These are phyloP conservation scores for Ranitomeya imitator DNA, from an alignment of 2,113 vertebrate species.

Conservation along the genomic window DNA sequence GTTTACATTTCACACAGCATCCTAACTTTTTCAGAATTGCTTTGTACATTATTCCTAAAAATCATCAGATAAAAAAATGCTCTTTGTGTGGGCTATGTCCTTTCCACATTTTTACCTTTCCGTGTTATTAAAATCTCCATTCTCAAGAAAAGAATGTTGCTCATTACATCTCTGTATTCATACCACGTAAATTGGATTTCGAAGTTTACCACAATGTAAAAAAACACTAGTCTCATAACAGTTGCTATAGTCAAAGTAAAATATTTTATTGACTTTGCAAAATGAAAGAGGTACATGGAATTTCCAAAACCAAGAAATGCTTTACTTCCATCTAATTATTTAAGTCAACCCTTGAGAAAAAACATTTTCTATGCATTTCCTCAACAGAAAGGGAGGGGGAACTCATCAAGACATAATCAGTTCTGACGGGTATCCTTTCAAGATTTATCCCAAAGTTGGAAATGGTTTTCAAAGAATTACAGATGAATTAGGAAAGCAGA, in stretches of 20 bases:
- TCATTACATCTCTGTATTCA: constrained; percentile 13
- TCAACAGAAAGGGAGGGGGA: constrained; percentile 36
- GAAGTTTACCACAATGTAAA: neutral
- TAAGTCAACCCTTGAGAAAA: constrained; percentile 53
- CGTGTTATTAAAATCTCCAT: neutral
- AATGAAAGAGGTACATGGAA: constrained; percentile 44
- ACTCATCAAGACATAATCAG: constrained; percentile 54
- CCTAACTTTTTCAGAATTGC: too few species aligned
- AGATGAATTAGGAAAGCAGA: constrained; percentile 54
- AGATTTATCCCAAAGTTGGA: constrained; percentile 58
- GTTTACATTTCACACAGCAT: too few species aligned
- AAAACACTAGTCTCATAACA: neutral
- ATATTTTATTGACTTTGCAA: constrained; percentile 27
- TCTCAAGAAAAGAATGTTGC: neutral
- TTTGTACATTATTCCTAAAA: neutral
- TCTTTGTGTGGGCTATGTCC: neutral
- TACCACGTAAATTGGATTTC: neutral
- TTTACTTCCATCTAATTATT: constrained; percentile 51
- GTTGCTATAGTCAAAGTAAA: neutral
- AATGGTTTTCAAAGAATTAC: constrained; percentile 58
- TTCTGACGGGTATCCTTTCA: constrained; percentile 54
- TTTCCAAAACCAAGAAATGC: constrained; percentile 29
- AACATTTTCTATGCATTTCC: constrained; percentile 55
- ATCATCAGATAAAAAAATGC: neutral
- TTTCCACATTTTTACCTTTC: neutral